Percentiles rank a stretch among this genome's conserved stretches.
Conservation (phyloP, 2,113 vertebrate genomes). For the Cochlearius cochlearius region DNA sequence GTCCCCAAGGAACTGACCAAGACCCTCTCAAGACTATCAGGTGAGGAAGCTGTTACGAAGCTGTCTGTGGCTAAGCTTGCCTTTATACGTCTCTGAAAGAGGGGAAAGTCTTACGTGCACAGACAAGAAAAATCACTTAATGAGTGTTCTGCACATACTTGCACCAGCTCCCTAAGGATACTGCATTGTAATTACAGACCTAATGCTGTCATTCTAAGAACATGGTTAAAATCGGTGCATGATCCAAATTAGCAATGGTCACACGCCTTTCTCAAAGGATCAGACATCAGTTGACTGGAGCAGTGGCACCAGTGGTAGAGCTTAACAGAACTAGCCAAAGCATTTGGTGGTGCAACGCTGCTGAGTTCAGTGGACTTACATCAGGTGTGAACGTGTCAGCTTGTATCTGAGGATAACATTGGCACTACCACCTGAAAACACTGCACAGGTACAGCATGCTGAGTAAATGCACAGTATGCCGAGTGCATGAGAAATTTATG, state of each 20-base stretch:
- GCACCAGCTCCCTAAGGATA: background rate
- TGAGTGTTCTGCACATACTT: background rate
- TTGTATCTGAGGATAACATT: background rate
- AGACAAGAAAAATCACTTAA: background rate
- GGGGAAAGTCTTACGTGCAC: background rate
- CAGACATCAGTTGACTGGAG: background rate
- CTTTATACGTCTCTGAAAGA: background rate
- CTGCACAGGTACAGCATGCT: background rate
- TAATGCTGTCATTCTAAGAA: background rate
- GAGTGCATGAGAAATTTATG: background rate
- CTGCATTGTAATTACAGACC: background rate
- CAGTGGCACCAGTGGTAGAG: background rate
- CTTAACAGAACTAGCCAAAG: background rate
- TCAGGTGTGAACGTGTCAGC: background rate
- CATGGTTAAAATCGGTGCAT: background rate
- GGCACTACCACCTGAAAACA: background rate
- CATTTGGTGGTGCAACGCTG: background rate
- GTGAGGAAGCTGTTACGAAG: background rate
- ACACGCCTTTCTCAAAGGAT: background rate
- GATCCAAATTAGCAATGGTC: background rate
- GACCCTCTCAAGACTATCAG: background rate
- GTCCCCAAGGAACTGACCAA: background rate
- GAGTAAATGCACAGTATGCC: background rate
- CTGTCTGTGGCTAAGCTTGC: background rate
- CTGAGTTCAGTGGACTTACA: background rate